Percentiles rank a stretch among this genome's conserved stretches.
Conservation (phyloP, 2,888 invertebrate genomes). For the Aspidapion aeneum region DNA sequence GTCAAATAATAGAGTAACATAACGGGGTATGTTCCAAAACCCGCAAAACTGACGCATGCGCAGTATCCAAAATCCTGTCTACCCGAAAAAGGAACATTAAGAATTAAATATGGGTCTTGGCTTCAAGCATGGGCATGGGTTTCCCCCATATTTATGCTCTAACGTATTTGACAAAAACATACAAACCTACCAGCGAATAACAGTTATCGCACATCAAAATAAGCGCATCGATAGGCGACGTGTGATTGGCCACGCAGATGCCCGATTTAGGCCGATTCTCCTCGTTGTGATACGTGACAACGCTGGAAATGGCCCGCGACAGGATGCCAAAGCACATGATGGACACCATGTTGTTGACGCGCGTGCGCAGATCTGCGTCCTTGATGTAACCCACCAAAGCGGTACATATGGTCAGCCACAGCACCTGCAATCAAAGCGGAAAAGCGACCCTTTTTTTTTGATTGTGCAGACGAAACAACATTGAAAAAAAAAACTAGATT, state of each 20-base stretch:
- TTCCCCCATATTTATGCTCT: no score
- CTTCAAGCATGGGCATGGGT: no score
- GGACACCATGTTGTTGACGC: slow-evolving; percentile 75
- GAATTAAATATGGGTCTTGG: no score
- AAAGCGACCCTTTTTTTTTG: slow-evolving; percentile 5
- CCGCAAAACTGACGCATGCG: no score
- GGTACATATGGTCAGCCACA: slow-evolving; percentile 83
- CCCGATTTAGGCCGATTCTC: slow-evolving; percentile 79
- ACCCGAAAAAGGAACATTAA: no score
- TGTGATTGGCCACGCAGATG: slow-evolving; percentile 99
- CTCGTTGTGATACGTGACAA: slow-evolving; percentile 80
- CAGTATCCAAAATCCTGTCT: no score
- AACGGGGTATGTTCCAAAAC: no score
- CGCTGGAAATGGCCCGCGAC: slow-evolving; percentile 87
- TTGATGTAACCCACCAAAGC: slow-evolving; percentile 83
- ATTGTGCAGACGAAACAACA: slow-evolving; percentile 3
- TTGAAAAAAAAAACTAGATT: neutral
- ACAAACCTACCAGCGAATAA: slow-evolving; percentile 87
- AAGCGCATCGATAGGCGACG: slow-evolving; percentile 96
- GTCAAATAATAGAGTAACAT: no score
- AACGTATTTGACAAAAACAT: no score
- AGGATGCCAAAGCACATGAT: slow-evolving; percentile 91
- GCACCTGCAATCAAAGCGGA: slow-evolving; percentile 61
- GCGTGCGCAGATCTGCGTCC: slow-evolving; percentile 72
- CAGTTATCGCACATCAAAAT: slow-evolving; percentile 96